Percentiles rank a stretch among this genome's conserved stretches.
These are phyloP conservation scores for Budorcas taxicolor DNA, from an alignment of 2,113 vertebrate species.

Conservation along the genomic window DNA sequence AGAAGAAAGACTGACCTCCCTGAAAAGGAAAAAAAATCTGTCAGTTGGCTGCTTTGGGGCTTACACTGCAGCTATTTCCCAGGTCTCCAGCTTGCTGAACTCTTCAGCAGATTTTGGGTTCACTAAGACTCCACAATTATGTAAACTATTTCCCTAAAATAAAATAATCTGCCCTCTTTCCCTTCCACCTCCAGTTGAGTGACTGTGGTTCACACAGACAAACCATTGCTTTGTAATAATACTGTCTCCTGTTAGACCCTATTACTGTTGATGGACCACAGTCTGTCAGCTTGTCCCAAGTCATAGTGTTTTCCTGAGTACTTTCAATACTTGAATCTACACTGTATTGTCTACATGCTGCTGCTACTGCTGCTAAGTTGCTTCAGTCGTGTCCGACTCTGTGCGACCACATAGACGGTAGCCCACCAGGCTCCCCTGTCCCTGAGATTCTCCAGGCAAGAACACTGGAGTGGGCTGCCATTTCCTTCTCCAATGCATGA, in stretches of 20 bases:
- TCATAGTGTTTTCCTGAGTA: not conserved
- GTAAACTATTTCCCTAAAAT: not conserved
- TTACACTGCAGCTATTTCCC: not conserved
- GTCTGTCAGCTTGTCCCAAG: not conserved
- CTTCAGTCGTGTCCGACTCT: too few relatives aligned
- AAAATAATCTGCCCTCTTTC: not conserved
- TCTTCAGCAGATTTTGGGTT: not conserved
- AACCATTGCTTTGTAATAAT: not conserved
- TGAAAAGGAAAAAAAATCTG: not conserved
- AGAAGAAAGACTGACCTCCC: not conserved
- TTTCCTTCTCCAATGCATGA: too few relatives aligned
- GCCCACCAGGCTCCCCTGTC: too few relatives aligned
- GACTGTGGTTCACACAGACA: not conserved
- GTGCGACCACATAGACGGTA: too few relatives aligned
- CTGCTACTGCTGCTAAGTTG: too few relatives aligned
- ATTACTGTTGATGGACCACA: not conserved
- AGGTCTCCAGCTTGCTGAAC: not conserved
- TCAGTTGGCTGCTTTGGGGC: not conserved
- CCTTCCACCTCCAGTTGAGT: not conserved
- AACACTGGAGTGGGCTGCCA: too few relatives aligned
- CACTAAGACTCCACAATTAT: not conserved
- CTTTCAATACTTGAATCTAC: not conserved
- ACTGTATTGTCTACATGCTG: not conserved
- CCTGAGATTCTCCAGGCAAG: too few relatives aligned
- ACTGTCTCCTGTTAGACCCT: not conserved